Evolutionary conservation across 1,140 invertebrate genomes (phyloP).

Genomic region (Manduca sexta): DNA sequence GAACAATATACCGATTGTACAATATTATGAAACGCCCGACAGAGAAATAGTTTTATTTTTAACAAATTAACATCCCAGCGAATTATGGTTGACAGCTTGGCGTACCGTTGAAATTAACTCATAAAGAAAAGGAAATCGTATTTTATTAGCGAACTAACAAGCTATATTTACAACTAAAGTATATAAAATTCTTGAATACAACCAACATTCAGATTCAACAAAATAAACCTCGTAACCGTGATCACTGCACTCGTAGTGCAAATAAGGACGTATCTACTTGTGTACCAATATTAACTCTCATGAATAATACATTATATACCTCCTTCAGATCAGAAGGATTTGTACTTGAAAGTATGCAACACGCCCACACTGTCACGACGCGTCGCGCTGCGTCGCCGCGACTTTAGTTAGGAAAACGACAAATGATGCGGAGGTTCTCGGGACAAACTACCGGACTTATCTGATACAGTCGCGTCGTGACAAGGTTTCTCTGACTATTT

Average conservation of each 20-base stretch:
- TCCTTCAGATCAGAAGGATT: constrained; percentile 10
- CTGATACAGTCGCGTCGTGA: constrained; percentile 59
- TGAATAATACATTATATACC: constrained; percentile 1
- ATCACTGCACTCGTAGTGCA: neutral
- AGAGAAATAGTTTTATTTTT: too few species aligned
- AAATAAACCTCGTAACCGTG: neutral
- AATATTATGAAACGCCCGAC: too few species aligned
- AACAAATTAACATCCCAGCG: too few species aligned
- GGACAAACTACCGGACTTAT: constrained; percentile 63
- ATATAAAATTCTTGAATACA: too few species aligned
- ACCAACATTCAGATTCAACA: too few species aligned
- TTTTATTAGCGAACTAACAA: too few species aligned
- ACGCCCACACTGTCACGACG: constrained; percentile 52
- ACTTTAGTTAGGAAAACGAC: constrained; percentile 30
- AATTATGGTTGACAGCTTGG: too few species aligned
- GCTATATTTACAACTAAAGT: too few species aligned
- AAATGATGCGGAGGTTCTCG: constrained; percentile 47
- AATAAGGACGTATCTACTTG: neutral
- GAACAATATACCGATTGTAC: too few species aligned
- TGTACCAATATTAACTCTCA: neutral
- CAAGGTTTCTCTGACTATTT: constrained; percentile 39
- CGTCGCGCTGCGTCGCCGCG: constrained; percentile 21
- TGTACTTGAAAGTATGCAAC: constrained; percentile 10
- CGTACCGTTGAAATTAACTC: too few species aligned
- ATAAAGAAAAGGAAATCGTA: too few species aligned